Percentiles rank a stretch among this genome's conserved stretches.
phyloP scores from a whole-genome alignment of 2,888 invertebrate genomes.

The Leptinotarsa juncta region DNA sequence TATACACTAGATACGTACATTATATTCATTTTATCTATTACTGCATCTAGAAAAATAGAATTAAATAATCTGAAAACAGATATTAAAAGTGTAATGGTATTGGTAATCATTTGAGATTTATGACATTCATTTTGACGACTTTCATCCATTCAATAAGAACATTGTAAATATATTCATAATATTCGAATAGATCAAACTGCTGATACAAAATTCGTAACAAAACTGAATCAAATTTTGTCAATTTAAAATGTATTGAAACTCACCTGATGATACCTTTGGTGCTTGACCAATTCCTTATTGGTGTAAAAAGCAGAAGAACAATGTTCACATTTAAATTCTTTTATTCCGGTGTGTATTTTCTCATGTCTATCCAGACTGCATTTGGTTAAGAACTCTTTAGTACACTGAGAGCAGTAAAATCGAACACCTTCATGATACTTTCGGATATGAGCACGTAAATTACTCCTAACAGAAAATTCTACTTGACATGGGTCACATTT shows the following conservation, averaged over 20 bases:
- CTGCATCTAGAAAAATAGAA: no score
- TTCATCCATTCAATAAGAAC: no score
- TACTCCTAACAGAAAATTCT: constrained; percentile 56
- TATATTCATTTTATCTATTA: no score
- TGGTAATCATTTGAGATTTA: no score
- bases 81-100: no score
- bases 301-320: constrained; percentile 58
- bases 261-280: constrained; percentile 58
- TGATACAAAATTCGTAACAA: no score
- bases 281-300: constrained; percentile 55
- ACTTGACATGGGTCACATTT: constrained; percentile 54
- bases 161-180: no score
- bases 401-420: constrained; percentile 58
- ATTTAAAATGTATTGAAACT: neutral
- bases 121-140: no score
- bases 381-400: constrained; percentile 54
- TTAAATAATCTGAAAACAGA: no score
- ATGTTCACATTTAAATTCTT: constrained; percentile 54
- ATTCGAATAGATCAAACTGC: no score
- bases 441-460: constrained; percentile 56
- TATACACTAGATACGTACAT: no score
- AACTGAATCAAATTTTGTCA: no score
- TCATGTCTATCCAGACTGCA: constrained; percentile 58
- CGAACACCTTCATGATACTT: constrained; percentile 56
- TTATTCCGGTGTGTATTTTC: constrained; percentile 55